Evolutionary conservation across 2,797 vertebrate species (phyloP), one percentile per base, ranked within the genome.

Genomic region (Tachyglossus aculeatus): DNA sequence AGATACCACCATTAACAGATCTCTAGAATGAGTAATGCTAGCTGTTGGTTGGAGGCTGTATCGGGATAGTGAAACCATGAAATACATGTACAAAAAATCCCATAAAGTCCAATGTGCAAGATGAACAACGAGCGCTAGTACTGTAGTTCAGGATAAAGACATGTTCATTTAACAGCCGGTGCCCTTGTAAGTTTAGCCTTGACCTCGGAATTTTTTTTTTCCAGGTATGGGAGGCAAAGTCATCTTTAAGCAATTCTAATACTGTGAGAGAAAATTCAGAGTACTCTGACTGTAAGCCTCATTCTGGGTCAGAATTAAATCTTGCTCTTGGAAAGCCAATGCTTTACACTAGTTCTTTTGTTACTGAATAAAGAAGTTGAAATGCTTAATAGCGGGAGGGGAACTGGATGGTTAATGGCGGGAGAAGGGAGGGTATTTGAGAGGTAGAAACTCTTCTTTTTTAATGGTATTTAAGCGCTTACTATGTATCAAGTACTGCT

Each of bases 291-390:
- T 32, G 14, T 52, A 50, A 39, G 21, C 44, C 47, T 33, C 53
- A 48, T 58, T 71, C 54, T 51, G 43, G 41, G 15, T 67, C 47
- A 18, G 57, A 72, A 84, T 81, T 82, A 79, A 83, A 83, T 48
- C 32, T 79, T 43, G n/a, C 63, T 81, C 61, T 67, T 24, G 12
- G 43, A n/a, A 57, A 56, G 44, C 33, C 52, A 57, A 37, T 50
- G 62, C 39, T 38, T 57, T 57, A 37, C 25, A 11, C 19, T 51
- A 19, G 8, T 59, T 44, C 6, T 55, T 65, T 37, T 33, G 41
- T 38, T 19, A 55, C 64, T 19, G 14, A n/a, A n/a, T n/a, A n/a
- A n/a, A n/a, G n/a, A n/a, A n/a, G n/a, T n/a, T 63, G 37, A 15
- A 25, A 31, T 13, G 48, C n/a, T n/a, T 31, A 29, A 27, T 29